These are phyloP conservation scores for Osmoderma eremita DNA, from an alignment of 2,888 invertebrate species.

Conservation along the genomic window DNA sequence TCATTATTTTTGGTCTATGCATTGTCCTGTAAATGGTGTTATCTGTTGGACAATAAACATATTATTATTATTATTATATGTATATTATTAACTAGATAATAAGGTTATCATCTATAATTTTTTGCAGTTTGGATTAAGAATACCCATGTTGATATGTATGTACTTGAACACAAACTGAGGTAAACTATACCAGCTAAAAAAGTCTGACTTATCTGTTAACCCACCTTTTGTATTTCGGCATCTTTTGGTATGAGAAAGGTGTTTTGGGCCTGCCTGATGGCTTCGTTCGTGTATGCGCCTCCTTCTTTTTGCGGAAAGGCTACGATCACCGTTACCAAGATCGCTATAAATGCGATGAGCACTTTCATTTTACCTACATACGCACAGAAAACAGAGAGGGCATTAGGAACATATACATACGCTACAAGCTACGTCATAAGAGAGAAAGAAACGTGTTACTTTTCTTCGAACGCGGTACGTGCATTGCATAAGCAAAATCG, in stretches of 20 bases:
- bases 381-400: background rate
- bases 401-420: constrained; percentile 4
- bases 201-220: constrained; percentile 2
- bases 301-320: constrained; percentile 82
- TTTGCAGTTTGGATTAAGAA: too few relatives aligned
- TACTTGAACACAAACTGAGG: too few relatives aligned
- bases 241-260: constrained; percentile 87
- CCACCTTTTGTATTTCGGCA: constrained; percentile 85
- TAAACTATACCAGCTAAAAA: too few relatives aligned
- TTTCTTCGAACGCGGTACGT: constrained; percentile 23
- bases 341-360: constrained; percentile 58
- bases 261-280: constrained; percentile 87
- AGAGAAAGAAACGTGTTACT: constrained; percentile 6
- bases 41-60: too few relatives aligned
- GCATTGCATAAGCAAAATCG: constrained; percentile 24
- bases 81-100: too few relatives aligned
- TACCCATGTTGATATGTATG: too few relatives aligned
- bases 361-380: constrained; percentile 56
- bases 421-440: background rate
- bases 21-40: too few relatives aligned
- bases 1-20: too few relatives aligned
- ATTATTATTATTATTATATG: too few relatives aligned
- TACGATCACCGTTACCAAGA: constrained; percentile 64
- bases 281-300: constrained; percentile 84
- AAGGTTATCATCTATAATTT: too few relatives aligned